Evolutionary conservation across 2,888 invertebrate genomes (phyloP), one percentile per base, ranked within the genome.

Genomic region (Micropterix aruncella): DNA sequence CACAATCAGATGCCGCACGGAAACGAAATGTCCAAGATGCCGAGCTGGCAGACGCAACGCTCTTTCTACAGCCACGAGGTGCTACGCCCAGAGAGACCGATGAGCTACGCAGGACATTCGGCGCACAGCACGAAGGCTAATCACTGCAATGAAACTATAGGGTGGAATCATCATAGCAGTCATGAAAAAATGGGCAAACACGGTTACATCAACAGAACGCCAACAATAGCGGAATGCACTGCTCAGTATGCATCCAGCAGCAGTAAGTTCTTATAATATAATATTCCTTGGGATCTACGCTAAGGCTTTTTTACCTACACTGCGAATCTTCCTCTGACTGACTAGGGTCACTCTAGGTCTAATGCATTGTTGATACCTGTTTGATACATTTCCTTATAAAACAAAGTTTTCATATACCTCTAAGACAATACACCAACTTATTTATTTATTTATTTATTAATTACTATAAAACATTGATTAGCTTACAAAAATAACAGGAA

Each of bases 221-320:
- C 48, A 3, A 51, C 49, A 17, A 48, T 49, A 41, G 65, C 70
- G 9, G 66, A 70, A 43, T 55, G 53, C 51, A 56, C 57, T 50
- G 58, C 63, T 48, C 78, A 78, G 56, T 79, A 79, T 57, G 79
- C 79, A 18, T 80, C 80, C 27, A 80, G 79, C 58, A 75, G 77
- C 55, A 74, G 80, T 80, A 53, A 70, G 77, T 72, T 46, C 46
- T 41, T n/a, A n/a, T n/a, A n/a, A n/a, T n/a, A n/a, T n/a, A n/a
- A n/a, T n/a, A n/a, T n/a, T n/a, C n/a, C n/a, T n/a, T n/a, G n/a
- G n/a, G n/a, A n/a, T n/a, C n/a, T n/a, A n/a, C n/a, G n/a, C n/a
- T n/a, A n/a, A n/a, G n/a, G n/a, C n/a, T n/a, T n/a, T n/a, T n/a
- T n/a, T n/a, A n/a, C n/a, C n/a, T n/a, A n/a, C n/a, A n/a, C n/a